Evolutionary conservation across 2,888 invertebrate genomes (phyloP).

Genomic region (Galerucella pusilla): DNA sequence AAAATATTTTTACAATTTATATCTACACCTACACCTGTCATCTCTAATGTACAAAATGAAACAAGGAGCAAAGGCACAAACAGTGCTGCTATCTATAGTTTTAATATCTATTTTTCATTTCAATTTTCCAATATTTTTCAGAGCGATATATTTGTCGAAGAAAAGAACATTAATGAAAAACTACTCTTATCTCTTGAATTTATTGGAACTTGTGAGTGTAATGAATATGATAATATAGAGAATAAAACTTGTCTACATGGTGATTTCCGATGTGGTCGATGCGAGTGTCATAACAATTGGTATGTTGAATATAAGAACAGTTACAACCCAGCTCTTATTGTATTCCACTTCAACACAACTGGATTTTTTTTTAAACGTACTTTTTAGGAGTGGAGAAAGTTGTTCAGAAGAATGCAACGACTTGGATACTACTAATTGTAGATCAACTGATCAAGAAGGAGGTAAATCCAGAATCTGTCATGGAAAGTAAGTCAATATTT

Average conservation of each 20-base stretch:
- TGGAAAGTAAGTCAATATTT: slow-evolving; percentile 41
- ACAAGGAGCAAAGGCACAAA: too few species aligned
- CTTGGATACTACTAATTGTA: slow-evolving; percentile 31
- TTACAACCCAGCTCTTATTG: not conserved
- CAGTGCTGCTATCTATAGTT: too few species aligned
- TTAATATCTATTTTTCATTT: too few species aligned
- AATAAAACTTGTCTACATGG: slow-evolving; percentile 43
- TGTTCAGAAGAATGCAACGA: slow-evolving; percentile 46
- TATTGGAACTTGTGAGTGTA: slow-evolving; percentile 48
- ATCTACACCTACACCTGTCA: too few species aligned
- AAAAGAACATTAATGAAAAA: slow-evolving; percentile 78
- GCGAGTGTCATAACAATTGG: slow-evolving; percentile 47
- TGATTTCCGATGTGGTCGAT: slow-evolving; percentile 44
- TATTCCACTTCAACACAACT: not conserved
- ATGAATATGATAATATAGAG: slow-evolving; percentile 34
- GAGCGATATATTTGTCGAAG: slow-evolving; percentile 74
- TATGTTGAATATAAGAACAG: slow-evolving; percentile 17
- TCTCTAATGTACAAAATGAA: too few species aligned
- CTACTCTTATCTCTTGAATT: slow-evolving; percentile 76
- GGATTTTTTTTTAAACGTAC: not conserved
- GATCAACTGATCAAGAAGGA: slow-evolving; percentile 58
- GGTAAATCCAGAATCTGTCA: slow-evolving; percentile 37
- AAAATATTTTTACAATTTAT: not conserved
- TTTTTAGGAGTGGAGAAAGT: slow-evolving; percentile 46
- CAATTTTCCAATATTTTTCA: slow-evolving; percentile 28